Percentiles rank a stretch among this genome's conserved stretches.
Conservation (phyloP, 2,113 vertebrate species). For the Sus scrofa region T2T-Sscrofa CM000817.6:118193001-118193500, state of each 20-base stretch:
- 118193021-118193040: background rate
- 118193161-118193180: background rate
- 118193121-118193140: background rate
- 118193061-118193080: background rate
- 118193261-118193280: too few species aligned
- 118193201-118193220: too few species aligned
- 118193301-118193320: too few species aligned
- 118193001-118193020: background rate
- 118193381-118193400: too few species aligned
- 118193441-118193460: background rate
- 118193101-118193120: background rate
- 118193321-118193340: too few species aligned
- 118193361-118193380: too few species aligned
- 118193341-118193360: too few species aligned
- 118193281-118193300: too few species aligned
- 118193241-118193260: too few species aligned
- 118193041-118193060: background rate
- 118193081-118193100: background rate
- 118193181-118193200: background rate
- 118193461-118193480: background rate
- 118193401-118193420: too few species aligned
- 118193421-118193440: background rate
- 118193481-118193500: background rate
- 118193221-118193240: too few species aligned
- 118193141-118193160: background rate